Percentiles rank a stretch among this genome's conserved stretches.
Conservation (phyloP, 2,113 vertebrate species). For the Brachyhypopomus occidentalis region DNA sequence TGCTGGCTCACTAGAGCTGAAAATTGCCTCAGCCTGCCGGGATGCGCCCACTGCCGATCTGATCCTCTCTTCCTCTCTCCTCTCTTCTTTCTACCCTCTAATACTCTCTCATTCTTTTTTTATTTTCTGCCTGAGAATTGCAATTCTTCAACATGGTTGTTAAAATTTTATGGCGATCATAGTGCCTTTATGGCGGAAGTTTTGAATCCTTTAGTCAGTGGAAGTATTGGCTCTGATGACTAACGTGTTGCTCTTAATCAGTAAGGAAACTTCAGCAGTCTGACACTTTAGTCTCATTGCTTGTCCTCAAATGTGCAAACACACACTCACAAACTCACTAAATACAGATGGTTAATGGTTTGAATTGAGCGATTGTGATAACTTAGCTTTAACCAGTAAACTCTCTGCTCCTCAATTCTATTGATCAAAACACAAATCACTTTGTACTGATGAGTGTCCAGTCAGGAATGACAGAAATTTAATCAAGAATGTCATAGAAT, state of each 20-base stretch:
- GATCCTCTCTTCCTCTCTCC: slow-evolving; percentile 30
- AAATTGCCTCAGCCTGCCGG: slow-evolving; percentile 73
- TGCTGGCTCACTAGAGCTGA: slow-evolving; percentile 74
- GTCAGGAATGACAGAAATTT: not conserved
- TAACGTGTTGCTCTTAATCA: not conserved
- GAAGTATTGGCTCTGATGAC: not conserved
- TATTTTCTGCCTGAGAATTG: slow-evolving; percentile 14
- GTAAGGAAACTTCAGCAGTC: no score
- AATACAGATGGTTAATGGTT: not conserved
- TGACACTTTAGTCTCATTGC: no score
- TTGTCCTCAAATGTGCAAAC: no score
- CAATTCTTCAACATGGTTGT: not conserved
- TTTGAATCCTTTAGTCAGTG: not conserved
- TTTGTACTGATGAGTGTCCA: not conserved
- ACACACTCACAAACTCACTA: not conserved
- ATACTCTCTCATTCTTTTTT: slow-evolving; percentile 29
- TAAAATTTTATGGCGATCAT: not conserved
- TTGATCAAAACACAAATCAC: not conserved
- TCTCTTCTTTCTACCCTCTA: slow-evolving; percentile 42
- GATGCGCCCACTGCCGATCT: slow-evolving; percentile 57
- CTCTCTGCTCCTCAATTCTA: not conserved
- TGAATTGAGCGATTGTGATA: not conserved
- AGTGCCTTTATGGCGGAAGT: not conserved
- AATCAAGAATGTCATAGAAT: slow-evolving; percentile 3
- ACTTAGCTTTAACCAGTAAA: not conserved